Conservation (phyloP, 2,888 invertebrate species). For the Meandrusa payeni region DNA sequence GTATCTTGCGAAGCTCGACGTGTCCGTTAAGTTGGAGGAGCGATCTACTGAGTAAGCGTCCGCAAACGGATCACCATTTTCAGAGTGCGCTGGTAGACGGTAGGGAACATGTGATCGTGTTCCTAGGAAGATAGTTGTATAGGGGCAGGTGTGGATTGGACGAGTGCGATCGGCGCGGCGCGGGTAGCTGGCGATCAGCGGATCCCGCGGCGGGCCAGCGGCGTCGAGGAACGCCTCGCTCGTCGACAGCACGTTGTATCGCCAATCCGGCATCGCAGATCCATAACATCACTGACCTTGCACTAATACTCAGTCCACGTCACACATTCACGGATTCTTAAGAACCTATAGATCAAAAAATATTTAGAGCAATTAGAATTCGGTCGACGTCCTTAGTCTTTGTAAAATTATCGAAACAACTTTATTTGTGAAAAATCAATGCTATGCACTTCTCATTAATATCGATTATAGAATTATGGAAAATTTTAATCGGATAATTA, state of each 20-base stretch:
- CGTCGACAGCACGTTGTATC: conserved; percentile 78
- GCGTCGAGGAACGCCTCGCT: conserved; percentile 73
- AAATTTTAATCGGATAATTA: not conserved
- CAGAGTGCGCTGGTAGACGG: conserved; percentile 59
- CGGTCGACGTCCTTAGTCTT: conserved; percentile 7
- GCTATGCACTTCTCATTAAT: no score
- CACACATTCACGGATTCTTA: conserved; percentile 35
- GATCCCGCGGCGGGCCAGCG: conserved; percentile 54
- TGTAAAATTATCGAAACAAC: not conserved
- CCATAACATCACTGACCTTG: conserved; percentile 60
- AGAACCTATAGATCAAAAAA: not conserved
- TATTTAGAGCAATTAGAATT: not conserved
- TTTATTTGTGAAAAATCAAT: no score
- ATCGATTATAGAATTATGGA: no score
- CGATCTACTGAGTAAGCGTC: conserved; percentile 72
- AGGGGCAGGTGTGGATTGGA: conserved; percentile 70
- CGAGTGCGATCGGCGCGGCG: conserved; percentile 76
- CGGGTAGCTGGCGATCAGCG: conserved; percentile 73
- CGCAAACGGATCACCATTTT: conserved; percentile 63
- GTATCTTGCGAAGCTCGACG: conserved; percentile 73
- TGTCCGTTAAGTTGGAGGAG: conserved; percentile 72
- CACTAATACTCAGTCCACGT: conserved; percentile 42
- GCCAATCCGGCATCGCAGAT: conserved; percentile 77
- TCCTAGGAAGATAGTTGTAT: conserved; percentile 70
- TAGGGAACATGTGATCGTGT: conserved; percentile 55